Percentiles rank a stretch among this genome's conserved stretches.
Conservation (phyloP, 2,888 invertebrate species). For the Agrochola circellaris region DNA sequence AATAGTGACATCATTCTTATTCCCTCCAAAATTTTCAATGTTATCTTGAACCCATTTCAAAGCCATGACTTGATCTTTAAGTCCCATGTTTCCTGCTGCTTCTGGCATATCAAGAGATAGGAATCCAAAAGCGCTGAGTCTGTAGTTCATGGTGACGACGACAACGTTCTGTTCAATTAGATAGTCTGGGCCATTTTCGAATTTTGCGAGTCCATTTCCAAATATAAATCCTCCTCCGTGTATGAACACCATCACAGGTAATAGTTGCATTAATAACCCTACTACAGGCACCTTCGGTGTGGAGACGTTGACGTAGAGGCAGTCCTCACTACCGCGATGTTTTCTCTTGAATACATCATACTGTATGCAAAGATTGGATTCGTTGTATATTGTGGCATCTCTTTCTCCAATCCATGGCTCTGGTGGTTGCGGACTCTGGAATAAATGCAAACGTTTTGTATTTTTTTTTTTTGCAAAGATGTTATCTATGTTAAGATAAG, state of each 20-base stretch:
- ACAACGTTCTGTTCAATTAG: conserved; percentile 79
- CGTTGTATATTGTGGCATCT: conserved; percentile 84
- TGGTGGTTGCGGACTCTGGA: conserved; percentile 80
- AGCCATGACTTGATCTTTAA: conserved; percentile 82
- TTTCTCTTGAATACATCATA: conserved; percentile 60
- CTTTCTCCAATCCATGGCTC: conserved; percentile 83
- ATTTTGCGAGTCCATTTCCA: conserved; percentile 76
- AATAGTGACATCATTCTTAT: conserved; percentile 78
- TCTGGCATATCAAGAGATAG: conserved; percentile 78
- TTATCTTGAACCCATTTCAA: conserved; percentile 80
- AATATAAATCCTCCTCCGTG: conserved; percentile 84
- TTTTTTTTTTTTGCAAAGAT: neutral
- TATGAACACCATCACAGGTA: conserved; percentile 80
- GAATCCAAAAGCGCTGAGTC: conserved; percentile 83
- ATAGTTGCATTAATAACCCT: conserved; percentile 48
- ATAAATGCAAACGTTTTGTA: conserved; percentile 33
- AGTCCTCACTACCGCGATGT: conserved; percentile 79
- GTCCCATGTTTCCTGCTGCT: conserved; percentile 81
- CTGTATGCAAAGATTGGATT: conserved; percentile 71
- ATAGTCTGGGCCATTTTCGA: conserved; percentile 78
- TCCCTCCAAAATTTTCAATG: conserved; percentile 74
- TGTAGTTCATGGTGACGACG: conserved; percentile 84
- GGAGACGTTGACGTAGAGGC: conserved; percentile 81
- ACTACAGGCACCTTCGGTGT: conserved; percentile 73
- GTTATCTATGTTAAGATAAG: neutral